These are phyloP conservation scores for Spizella passerina DNA, from an alignment of 2,797 vertebrate genomes.

Conservation along the genomic window DNA sequence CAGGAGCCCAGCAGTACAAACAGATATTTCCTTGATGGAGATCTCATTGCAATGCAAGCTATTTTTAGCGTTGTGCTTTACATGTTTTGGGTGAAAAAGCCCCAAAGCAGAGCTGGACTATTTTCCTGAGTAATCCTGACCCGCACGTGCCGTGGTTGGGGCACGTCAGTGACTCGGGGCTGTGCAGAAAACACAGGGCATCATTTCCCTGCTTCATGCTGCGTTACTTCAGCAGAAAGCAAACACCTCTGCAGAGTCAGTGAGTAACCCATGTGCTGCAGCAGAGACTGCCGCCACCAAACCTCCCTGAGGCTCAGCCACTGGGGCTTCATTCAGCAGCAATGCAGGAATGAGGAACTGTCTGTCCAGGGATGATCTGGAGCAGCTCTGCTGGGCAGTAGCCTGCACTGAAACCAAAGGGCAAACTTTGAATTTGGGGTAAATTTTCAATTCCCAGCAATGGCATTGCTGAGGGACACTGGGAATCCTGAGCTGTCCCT, in stretches of 20 bases:
- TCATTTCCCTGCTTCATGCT: neutral
- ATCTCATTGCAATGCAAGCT: neutral
- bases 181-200: neutral
- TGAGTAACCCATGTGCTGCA: fast-evolving
- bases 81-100: neutral
- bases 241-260: neutral
- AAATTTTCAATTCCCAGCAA: neutral
- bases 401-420: neutral
- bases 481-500: neutral
- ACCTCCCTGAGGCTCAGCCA: neutral
- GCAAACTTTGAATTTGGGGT: neutral
- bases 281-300: neutral
- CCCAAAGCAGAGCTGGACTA: neutral
- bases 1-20: neutral
- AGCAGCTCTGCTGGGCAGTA: neutral
- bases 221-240: neutral
- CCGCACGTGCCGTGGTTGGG: neutral
- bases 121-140: neutral
- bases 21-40: constrained; percentile 3
- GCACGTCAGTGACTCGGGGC: neutral
- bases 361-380: neutral
- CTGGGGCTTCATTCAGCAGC: neutral
- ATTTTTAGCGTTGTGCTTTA: neutral
- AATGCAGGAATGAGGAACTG: neutral
- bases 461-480: neutral